These are phyloP conservation scores for Pimephales promelas DNA, from an alignment of 2,113 vertebrate species.

Conservation along the genomic window DNA sequence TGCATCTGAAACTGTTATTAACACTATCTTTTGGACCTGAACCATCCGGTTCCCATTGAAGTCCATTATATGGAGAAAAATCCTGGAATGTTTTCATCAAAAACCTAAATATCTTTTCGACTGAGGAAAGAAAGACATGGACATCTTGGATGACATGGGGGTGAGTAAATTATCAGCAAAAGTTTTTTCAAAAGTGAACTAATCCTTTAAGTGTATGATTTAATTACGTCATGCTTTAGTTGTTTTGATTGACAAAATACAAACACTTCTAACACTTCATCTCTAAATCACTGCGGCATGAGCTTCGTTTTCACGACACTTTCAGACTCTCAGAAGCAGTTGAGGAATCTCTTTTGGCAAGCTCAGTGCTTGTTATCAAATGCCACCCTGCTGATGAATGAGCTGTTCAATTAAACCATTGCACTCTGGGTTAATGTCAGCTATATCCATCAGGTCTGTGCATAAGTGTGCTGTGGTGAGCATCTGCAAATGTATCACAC, in stretches of 20 bases:
- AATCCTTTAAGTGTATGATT: too few relatives aligned
- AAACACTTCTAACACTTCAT: background rate
- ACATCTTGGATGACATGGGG: too few relatives aligned
- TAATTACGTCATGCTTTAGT: background rate
- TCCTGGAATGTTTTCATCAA: too few relatives aligned
- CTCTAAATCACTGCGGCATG: background rate
- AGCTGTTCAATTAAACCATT: background rate
- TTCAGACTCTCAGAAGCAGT: background rate
- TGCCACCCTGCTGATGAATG: slow-evolving; percentile 21
- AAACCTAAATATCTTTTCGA: too few relatives aligned
- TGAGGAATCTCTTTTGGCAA: background rate
- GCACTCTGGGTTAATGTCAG: slow-evolving; percentile 3
- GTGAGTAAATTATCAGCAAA: too few relatives aligned
- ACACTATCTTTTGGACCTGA: too few relatives aligned
- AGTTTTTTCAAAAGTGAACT: too few relatives aligned
- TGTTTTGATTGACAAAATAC: background rate
- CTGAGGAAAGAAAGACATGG: too few relatives aligned
- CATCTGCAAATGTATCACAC: background rate
- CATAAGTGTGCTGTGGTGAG: background rate
- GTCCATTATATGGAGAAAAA: too few relatives aligned
- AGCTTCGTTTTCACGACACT: background rate
- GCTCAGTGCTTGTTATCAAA: slow-evolving; percentile 9
- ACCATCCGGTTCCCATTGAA: too few relatives aligned
- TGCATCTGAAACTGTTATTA: too few relatives aligned
- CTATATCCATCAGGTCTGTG: background rate